Conservation (phyloP, 1,140 invertebrate species). For the Bombus huntii region DNA sequence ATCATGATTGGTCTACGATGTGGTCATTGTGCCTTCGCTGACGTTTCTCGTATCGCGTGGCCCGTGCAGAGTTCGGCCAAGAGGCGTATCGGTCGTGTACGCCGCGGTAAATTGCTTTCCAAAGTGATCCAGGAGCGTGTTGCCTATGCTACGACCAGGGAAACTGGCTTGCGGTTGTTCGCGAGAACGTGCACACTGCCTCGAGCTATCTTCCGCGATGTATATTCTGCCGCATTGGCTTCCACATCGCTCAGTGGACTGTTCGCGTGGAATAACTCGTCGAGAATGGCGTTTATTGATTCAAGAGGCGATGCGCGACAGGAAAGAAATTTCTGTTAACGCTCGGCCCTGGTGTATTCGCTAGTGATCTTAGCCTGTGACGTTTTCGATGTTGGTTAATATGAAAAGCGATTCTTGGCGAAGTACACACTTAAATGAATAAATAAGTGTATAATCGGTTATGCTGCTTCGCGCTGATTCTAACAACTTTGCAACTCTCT, state of each 20-base stretch:
- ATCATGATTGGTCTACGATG: neutral
- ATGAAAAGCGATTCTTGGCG: neutral
- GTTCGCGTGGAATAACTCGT: slow-evolving; percentile 30
- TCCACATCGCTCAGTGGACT: slow-evolving; percentile 18
- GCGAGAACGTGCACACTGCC: neutral
- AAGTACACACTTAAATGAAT: neutral
- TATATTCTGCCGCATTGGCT: neutral
- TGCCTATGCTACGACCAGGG: neutral
- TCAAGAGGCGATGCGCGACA: neutral
- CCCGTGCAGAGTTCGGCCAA: neutral
- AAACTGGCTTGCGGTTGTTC: slow-evolving; percentile 13
- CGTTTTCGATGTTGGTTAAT: neutral
- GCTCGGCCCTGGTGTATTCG: neutral
- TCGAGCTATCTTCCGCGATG: slow-evolving; percentile 20
- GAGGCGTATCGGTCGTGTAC: slow-evolving; percentile 9
- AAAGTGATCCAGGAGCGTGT: slow-evolving; percentile 20
- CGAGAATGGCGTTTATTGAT: slow-evolving; percentile 32
- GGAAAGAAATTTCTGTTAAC: slow-evolving; percentile 13
- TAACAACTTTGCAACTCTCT: neutral
- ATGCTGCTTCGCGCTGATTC: neutral
- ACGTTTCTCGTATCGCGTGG: neutral
- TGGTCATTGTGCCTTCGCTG: slow-evolving; percentile 1
- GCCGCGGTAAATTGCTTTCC: slow-evolving; percentile 44
- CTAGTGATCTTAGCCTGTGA: neutral
- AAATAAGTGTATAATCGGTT: neutral